phyloP scores from a whole-genome alignment of 2,888 invertebrate species.

The Eupithecia abbreviata region DNA sequence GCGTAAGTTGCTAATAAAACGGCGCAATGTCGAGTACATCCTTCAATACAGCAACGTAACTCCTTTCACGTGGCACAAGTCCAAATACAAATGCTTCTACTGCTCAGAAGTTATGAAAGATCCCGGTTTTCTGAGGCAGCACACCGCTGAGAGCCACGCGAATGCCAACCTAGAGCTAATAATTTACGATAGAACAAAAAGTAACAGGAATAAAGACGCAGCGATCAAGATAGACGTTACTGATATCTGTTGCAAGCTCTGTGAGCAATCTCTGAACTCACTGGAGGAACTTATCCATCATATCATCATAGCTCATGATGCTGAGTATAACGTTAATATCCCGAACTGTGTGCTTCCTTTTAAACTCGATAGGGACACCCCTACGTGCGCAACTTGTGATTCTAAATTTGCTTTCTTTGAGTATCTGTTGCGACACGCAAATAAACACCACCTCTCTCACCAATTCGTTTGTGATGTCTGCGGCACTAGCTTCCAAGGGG shows the following conservation, averaged over 20 bases:
- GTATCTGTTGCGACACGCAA: slow-evolving; percentile 73
- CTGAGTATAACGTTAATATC: slow-evolving; percentile 73
- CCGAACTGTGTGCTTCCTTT: slow-evolving; percentile 77
- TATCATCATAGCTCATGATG: slow-evolving; percentile 76
- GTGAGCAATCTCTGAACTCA: slow-evolving; percentile 58
- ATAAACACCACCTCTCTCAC: slow-evolving; percentile 75
- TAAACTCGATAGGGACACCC: slow-evolving; percentile 70
- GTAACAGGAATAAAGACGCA: slow-evolving; percentile 75
- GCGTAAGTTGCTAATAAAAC: slow-evolving; percentile 69
- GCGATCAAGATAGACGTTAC: slow-evolving; percentile 78
- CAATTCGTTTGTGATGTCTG: slow-evolving; percentile 79
- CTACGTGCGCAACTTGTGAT: slow-evolving; percentile 73
- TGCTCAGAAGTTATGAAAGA: slow-evolving; percentile 74
- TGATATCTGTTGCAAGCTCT: slow-evolving; percentile 69
- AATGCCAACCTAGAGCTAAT: slow-evolving; percentile 71
- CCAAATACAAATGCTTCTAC: slow-evolving; percentile 74
- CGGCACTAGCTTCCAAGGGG: slow-evolving; percentile 78
- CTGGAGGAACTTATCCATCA: slow-evolving; percentile 76
- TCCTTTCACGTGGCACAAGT: slow-evolving; percentile 77
- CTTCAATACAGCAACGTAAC: slow-evolving; percentile 75
- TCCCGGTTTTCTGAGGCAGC: slow-evolving; percentile 63
- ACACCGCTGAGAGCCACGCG: slow-evolving; percentile 64
- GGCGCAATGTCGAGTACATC: slow-evolving; percentile 75
- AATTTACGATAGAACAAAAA: slow-evolving; percentile 72
- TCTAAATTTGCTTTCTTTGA: slow-evolving; percentile 77